Base-by-base conservation (phyloP, 2,888 invertebrate genomes). In the Teleiodes luculella region DNA sequence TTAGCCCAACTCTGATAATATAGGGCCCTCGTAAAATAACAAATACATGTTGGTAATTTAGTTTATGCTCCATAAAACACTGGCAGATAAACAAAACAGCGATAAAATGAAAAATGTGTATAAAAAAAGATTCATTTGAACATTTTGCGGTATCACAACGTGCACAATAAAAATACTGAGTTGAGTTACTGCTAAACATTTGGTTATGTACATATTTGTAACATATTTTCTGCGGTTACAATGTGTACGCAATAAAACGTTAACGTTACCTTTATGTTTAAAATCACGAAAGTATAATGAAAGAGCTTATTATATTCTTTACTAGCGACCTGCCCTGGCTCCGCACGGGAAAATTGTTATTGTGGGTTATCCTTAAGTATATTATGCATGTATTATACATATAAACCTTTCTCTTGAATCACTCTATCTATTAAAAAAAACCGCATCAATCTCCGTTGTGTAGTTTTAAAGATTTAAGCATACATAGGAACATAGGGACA, bases 51-150 rank as follows among this genome's bases (percentile, higher is more conserved):
- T 67, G 58, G 70, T 76, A 74, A 79, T 79, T 77, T 72, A 74
- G 80, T 78, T 76, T 69, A 76, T 71, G 70, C 60, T 48, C 66
- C 68, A 73, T 80, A 76, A 76, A 79, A 72, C 68, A 72, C 65
- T 75, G 63, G 59, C 63, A 72, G 65, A 72, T 71, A 72, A 70
- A 74, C 72, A 74, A 72, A 70, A 63, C 60, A 66, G 61, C 63
- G 60, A 67, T 70, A 67, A 68, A 66, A 61, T 61, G 65, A 66
- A 62, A 56, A 56, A 53, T 46, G 50, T 45, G 30, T 31, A 49
- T 14, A 14, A 53, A 50, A 53, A 45, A 33, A 18, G 50, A 53
- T 56, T 49, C 51, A 52, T 53, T 53, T 49, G 49, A 45, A 52
- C 52, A 53, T 50, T 53, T 31, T 53, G 45, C 31, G 46, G 53